phyloP scores from a whole-genome alignment of 2,888 invertebrate species.

The Caenorhabditis sulstoni region DNA sequence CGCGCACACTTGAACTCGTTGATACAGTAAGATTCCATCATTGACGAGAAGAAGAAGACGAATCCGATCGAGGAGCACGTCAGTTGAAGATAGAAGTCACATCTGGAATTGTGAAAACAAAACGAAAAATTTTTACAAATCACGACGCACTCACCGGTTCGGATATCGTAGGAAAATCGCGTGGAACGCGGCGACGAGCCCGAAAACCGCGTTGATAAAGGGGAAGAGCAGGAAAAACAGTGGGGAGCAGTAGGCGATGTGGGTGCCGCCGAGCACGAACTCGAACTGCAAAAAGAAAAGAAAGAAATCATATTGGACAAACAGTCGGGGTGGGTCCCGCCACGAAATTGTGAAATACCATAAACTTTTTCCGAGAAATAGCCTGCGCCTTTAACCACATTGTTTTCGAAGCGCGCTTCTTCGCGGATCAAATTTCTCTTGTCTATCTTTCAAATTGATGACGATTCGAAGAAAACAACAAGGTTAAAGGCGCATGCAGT shows the following conservation, averaged over 20 bases:
- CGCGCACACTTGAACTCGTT: constrained; percentile 65
- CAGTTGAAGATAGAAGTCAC: constrained; percentile 70
- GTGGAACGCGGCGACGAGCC: constrained; percentile 73
- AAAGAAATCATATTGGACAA: too few species aligned
- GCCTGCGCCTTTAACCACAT: too few species aligned
- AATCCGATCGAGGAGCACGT: constrained; percentile 62
- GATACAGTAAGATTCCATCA: constrained; percentile 70
- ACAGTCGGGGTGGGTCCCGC: too few species aligned
- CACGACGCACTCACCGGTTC: constrained; percentile 59
- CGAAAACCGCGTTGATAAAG: constrained; percentile 71
- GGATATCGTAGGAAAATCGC: constrained; percentile 74
- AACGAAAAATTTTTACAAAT: too few species aligned
- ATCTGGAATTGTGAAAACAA: too few species aligned
- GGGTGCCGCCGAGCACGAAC: constrained; percentile 71
- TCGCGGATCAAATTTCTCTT: too few species aligned
- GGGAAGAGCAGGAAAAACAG: constrained; percentile 73
- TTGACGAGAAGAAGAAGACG: constrained; percentile 65
- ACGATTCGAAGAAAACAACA: too few species aligned
- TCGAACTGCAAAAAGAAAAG: constrained; percentile 50
- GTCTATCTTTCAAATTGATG: too few species aligned
- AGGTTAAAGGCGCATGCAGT: too few species aligned
- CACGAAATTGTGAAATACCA: too few species aligned
- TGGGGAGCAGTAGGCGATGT: constrained; percentile 77
- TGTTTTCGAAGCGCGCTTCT: too few species aligned
- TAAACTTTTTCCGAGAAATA: too few species aligned